Conservation (phyloP, 2,888 invertebrate species). For the Chouioia cunea region DNA sequence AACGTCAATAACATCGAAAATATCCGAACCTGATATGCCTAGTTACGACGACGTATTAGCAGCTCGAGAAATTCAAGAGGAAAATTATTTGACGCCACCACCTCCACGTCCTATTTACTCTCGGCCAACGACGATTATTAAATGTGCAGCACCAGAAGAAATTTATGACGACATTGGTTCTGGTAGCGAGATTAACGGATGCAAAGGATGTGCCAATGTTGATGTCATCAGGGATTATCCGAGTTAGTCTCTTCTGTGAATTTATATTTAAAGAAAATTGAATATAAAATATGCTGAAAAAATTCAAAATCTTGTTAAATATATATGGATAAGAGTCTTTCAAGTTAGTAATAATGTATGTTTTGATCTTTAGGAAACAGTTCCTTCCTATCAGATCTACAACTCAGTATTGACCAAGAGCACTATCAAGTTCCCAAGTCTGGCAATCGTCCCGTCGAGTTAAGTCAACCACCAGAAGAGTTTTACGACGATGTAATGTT, state of each 20-base stretch:
- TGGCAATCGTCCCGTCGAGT: conserved; percentile 15
- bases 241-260: conserved; percentile 14
- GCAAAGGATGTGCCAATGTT: conserved; percentile 28
- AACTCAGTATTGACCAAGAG: conserved; percentile 50
- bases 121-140: conserved; percentile 48
- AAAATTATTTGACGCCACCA: conserved; percentile 60
- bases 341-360: too few relatives aligned
- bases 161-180: conserved; percentile 61
- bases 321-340: too few relatives aligned
- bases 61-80: conserved; percentile 20
- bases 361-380: conserved; percentile 25
- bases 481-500: conserved; percentile 63
- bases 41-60: conserved; percentile 57
- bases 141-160: conserved; percentile 47
- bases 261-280: background rate
- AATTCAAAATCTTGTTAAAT: background rate
- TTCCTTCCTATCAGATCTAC: conserved; percentile 42
- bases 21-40: conserved; percentile 37
- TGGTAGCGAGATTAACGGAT: conserved; percentile 22
- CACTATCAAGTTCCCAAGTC: conserved; percentile 60
- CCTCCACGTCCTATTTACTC: conserved; percentile 59
- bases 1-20: background rate
- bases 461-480: conserved; percentile 49
- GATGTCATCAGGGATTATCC: conserved; percentile 36
- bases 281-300: background rate